Evolutionary conservation across 2,797 vertebrate genomes (phyloP), one percentile per base, ranked within the genome.

Genomic region (Halcyon smyrnensis): DNA sequence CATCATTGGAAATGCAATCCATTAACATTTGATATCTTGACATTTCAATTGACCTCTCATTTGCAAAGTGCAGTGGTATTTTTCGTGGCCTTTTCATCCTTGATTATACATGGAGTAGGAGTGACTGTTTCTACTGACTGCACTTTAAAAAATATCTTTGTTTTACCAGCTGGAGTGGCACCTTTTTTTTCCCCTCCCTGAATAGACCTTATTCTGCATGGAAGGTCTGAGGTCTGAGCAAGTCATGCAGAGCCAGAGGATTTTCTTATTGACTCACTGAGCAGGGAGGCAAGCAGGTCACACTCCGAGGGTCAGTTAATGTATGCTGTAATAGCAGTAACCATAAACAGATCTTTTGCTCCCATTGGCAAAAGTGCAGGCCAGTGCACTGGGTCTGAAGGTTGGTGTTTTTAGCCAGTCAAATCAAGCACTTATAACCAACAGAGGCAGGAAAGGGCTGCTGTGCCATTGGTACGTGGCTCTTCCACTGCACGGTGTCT

Each of bases 41-140:
- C 95, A 96, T 97, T 96, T 97, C 92, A 94, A 96, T 95, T 97
- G 96, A 95, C 96, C 96, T 97, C 96, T 97, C 88, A 95, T 97
- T 97, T 97, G 94, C 96, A 95, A 97, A 96, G 95, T 75, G 90
- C 95, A 95, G 90, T 97, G 96, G 91, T 97, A 97, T 97, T 95
- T 97, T 96, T 96, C 79, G 1, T 97, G 95, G 95, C 92, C 97
- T 95, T 97, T 97, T 97, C 96, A 95, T 97, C 91, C 87, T 95
- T 91, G 92, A 95, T 97, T 97, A 96, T 97, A 95, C 84, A 78
- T 93, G 89, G 84, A 91, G 96, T 93, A 93, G 76, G 89, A 95
- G 76, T 79, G 94, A 94, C 84, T 96, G 87, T 94, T 95, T 96
- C 96, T 93, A 91, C 93, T 94, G 93, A 89, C 92, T 97, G 90